Conservation (phyloP, 2,797 vertebrate genomes). For the Oreochromis grahami region DNA sequence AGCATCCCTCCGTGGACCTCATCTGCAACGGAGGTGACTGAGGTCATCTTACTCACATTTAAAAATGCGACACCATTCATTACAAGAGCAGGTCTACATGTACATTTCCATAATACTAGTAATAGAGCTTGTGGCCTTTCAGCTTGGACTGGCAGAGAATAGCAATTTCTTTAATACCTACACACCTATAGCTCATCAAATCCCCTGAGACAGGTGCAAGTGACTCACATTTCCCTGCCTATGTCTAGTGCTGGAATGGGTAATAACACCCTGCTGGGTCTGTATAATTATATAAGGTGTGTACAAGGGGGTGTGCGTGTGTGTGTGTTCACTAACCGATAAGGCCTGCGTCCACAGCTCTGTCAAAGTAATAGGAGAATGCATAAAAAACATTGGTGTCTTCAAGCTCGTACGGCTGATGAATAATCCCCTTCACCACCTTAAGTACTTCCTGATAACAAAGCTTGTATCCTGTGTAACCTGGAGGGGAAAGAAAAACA, state of each 20-base stretch:
- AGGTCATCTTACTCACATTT: constrained; percentile 20
- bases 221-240: constrained; percentile 51
- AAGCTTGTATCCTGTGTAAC: constrained; percentile 81
- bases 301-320: constrained; percentile 19
- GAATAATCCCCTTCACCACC: constrained; percentile 86
- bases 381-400: constrained; percentile 85
- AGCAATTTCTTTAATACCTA: constrained; percentile 53
- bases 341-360: constrained; percentile 87
- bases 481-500: constrained; percentile 60
- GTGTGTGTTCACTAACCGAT: constrained; percentile 79
- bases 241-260: constrained; percentile 19
- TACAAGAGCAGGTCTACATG: not conserved
- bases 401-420: constrained; percentile 83
- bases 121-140: constrained; percentile 37
- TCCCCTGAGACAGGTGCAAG: constrained; percentile 41
- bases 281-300: constrained; percentile 51
- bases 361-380: constrained; percentile 96
- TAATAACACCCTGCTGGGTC: constrained; percentile 29
- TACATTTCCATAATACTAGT: constrained; percentile 42
- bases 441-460: constrained; percentile 89
- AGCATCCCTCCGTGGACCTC: constrained; percentile 83
- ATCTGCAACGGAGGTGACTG: constrained; percentile 74
- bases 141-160: constrained; percentile 22
- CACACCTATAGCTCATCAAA: constrained; percentile 51
- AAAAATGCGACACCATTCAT: constrained; percentile 22